Evolutionary conservation across 2,888 invertebrate genomes (phyloP), one percentile per base, ranked within the genome.

Genomic region (Harpalus rufipes): DNA sequence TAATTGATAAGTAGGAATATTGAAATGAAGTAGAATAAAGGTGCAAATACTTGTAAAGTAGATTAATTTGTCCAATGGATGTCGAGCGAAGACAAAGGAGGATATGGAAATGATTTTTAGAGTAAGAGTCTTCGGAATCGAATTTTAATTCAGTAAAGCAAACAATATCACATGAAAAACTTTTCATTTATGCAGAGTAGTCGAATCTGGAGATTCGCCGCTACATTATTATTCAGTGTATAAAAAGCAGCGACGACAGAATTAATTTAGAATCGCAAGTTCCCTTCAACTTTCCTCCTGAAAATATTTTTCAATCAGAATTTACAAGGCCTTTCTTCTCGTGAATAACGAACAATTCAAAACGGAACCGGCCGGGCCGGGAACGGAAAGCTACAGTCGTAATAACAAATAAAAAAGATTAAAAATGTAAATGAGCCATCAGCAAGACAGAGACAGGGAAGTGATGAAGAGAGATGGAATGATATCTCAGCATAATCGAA

Each of bases 341-440:
- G 61, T 39, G 80, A 80, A 80, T 80, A 80, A 80, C 80, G 61
- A 58, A 78, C 78, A 78, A 78, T 78, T 78, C 78, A 80, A 61
- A 80, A 61, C 61, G 41, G 59, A 59, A 32, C 14, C 61, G 59
- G 41, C 41, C 21, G 78, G 58, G 14, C 32, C 32, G 63, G 84
- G 39, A 79, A 80, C 72, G 58, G 58, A 72, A 80, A 85, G 80
- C 81, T 68, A 81, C 81, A 81, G 41, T 81, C 81, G 81, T 81
- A 81, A 81, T 72, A 81, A 81, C 72, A 72, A 81, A 81, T 81
- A 81, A 81, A 81, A 81, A 81, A 81, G 81, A 81, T 81, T 81
- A 81, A 81, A 81, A 81, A 81, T 81, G 81, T 81, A 81, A 81
- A 81, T 81, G 81, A 81, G 81, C 68, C 72, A 72, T 81, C 81